Evolutionary conservation across 1,140 invertebrate species (phyloP), one percentile per base, ranked within the genome.

Genomic region (Drosophila rhopaloa): DNA sequence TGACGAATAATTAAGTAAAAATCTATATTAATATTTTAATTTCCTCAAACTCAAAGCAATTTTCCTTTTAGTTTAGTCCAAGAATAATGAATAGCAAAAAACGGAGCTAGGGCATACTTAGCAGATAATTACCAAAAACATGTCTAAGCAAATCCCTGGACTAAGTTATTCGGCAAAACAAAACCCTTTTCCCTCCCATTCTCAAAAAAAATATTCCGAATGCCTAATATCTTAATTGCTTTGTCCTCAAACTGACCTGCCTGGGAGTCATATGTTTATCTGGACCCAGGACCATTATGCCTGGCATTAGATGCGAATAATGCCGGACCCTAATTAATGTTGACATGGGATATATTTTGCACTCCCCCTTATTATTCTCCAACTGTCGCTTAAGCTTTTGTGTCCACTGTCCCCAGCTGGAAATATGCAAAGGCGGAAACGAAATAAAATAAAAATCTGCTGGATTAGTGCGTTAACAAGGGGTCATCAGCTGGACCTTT

Each of bases 381-480:
- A 32, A 32, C 5, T 32, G 7, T 32, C 7, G 29, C 76, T 32
- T 73, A 56, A 59, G 55, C 61, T 55, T 40, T 46, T 43, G 16
- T 44, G 35, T 53, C 59, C 59, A 62, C 40, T 57, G 40, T 24
- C 27, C 50, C 40, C 59, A 65, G 71, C 51, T 65, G 68, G 38
- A 82, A 78, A 82, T 82, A 78, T 81, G 79, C 53, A 48, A 70
- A 71, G 16, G 66, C 27, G 16, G 38, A 50, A 19, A 29, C 10
- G 47, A 44, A 78, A 78, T 70, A 51, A 43, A 71, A 60, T 46
- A 73, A 44, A 56, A 81, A 73, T 73, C 76, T 80, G 63, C 48
- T 85, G 71, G 76, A 83, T 88, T 88, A 83, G 76, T 80, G 72
- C 67, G 80, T 89, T 86, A 86, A 86, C 82, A 82, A 79, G 79